Base-by-base conservation (phyloP, 2,797 vertebrate species). In the Dicrostonyx torquatus region DNA sequence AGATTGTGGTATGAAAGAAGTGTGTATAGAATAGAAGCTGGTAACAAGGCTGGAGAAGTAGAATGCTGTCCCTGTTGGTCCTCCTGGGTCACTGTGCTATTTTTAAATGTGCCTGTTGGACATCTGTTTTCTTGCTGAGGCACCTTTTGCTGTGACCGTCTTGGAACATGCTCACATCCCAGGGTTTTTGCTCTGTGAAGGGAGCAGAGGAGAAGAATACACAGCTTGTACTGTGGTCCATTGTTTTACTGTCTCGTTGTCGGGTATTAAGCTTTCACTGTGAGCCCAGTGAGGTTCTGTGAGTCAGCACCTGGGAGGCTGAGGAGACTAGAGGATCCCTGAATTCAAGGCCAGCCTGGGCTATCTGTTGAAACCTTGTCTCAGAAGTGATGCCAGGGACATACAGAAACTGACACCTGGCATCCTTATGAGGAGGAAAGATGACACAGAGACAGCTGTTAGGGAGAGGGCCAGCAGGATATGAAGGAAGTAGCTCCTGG, bases 61-160 rank as follows among this genome's bases (percentile, higher is more conserved):
- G 72, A 64, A 37, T 55, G 1, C 31, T 58, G 45, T 83, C 73
- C 15, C 76, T 10, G 0, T 2, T 14, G 18, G 64, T 22, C 89
- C 64, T 77, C 70, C 26, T 31, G 7, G 37, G 72, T 92, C 93
- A 31, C 77, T 45, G 40, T 20, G 62, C 95, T 96, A 92, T 96
- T 95, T 97, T 94, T 86, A 96, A 91, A 89, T 55, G 29, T 13
- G 11, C 29, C 92, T 82, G 82, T 68, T 70, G 26, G 82, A 76
- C 24, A 9, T 95, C 75, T 95, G 79, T 94, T 86, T 89, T 94
- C 93, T 94, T 85, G 37, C 73, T 72, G 29, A 73, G 77, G 70
- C 66, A 68, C 76, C 90, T 90, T 96, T 86, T 80, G 24, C 93
- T 87, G 64, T 8, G 13, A 17, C 34, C 4, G 1, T 73, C 73